Evolutionary conservation across 2,888 invertebrate species (phyloP), one percentile per base, ranked within the genome.

Genomic region (Diogma glabrata): DNA sequence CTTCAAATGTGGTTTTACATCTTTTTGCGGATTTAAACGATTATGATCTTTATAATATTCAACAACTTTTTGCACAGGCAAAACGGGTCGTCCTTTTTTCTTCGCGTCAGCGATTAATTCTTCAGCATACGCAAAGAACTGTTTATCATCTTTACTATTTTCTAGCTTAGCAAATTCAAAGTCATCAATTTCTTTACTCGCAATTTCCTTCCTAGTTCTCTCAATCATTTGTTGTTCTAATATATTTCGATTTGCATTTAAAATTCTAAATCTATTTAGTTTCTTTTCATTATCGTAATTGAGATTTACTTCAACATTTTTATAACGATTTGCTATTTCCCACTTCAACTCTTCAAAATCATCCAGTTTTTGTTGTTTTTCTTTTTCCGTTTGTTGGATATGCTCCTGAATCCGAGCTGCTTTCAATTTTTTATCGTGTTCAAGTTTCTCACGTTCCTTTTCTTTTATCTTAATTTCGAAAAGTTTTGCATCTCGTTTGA

Each of bases 391-490:
- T 49, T 68, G 67, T n/a, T 55, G 54, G 9, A 59, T 54, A 38
- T 66, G 63, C 3, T 61, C 60, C 16, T 61, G 60, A 46, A 66
- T 62, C 2, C 68, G 63, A 1, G 62, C 60, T 12, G 59, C 55
- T 26, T 64, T 68, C 3, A 57, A 52, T 23, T 58, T 60, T 47
- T 65, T 61, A 9, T 60, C 61, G 1, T 59, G 60, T 26, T 63
- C 58, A 3, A 64, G 57, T n/a, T 61, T 61, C 52, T 68, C 67
- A 51, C 65, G 63, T 7, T 63, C 64, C 59, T 64, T 63, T 12
- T 65, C 60, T 8, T 69, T 69, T 59, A 64, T 64, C 63, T 78
- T 78, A 26, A 74, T 75, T 14, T 72, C 65, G 1, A 75, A 59
- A 0, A 70, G 69, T n/a, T 66, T 71, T 16, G 71, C 69, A 30